phyloP scores from a whole-genome alignment of 2,113 vertebrate species.

The Odocoileus virginianus region DNA sequence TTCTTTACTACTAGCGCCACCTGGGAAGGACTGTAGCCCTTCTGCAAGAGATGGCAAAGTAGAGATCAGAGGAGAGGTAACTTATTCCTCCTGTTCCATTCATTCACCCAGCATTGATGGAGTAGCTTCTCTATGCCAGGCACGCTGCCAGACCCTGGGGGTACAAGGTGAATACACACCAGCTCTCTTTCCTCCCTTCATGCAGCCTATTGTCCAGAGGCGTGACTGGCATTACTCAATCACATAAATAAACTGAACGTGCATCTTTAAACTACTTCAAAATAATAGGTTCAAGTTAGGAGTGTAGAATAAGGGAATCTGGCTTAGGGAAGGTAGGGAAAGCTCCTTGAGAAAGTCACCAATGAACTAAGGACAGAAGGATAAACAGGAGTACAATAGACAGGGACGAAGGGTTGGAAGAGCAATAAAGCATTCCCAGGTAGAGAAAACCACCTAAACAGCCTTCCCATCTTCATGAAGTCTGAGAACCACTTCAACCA shows the following conservation, averaged over 20 bases:
- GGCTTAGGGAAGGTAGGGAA: background rate
- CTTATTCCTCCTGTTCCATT: background rate
- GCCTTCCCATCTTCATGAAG: background rate
- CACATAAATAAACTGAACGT: background rate
- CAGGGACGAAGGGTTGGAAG: background rate
- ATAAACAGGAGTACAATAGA: background rate
- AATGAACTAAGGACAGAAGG: background rate
- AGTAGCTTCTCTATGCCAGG: background rate
- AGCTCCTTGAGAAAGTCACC: background rate
- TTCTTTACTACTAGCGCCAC: background rate
- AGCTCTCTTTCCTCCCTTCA: background rate
- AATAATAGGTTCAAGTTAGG: background rate
- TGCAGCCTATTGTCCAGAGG: background rate
- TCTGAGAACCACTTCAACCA: background rate
- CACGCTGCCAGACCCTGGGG: background rate
- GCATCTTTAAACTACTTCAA: background rate
- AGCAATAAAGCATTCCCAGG: background rate
- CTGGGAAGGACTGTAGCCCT: background rate
- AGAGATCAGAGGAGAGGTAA: background rate
- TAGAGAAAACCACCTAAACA: background rate
- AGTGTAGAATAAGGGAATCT: background rate
- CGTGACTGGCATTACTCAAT: background rate
- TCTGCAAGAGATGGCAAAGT: background rate
- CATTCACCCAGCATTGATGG: background rate
- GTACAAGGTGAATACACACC: background rate